These are phyloP conservation scores for Thymelicus acteon DNA, from an alignment of 2,888 invertebrate species.

Conservation along the genomic window DNA sequence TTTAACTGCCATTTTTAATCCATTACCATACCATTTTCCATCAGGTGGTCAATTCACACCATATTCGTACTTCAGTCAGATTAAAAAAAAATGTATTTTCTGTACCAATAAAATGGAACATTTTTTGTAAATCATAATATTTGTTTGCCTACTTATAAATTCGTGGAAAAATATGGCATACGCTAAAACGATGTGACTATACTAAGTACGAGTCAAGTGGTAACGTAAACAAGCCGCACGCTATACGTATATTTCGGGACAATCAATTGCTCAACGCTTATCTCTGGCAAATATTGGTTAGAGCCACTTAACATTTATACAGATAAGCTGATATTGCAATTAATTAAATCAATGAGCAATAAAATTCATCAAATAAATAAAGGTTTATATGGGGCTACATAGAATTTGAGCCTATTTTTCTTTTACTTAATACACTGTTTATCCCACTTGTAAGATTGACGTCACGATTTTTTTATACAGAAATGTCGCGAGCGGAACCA, in stretches of 20 bases:
- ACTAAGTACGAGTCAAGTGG: constrained; percentile 11
- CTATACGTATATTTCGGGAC: constrained; percentile 8
- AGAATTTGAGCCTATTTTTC: not conserved
- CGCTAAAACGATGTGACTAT: not conserved
- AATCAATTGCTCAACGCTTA: constrained; percentile 20
- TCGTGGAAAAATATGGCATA: constrained; percentile 1
- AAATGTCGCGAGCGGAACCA: too few relatives aligned
- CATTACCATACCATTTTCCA: too few relatives aligned
- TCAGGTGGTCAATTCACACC: too few relatives aligned
- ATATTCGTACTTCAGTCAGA: too few relatives aligned
- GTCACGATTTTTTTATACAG: too few relatives aligned
- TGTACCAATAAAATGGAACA: too few relatives aligned
- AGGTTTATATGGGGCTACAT: too few relatives aligned
- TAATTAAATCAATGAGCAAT: not conserved
- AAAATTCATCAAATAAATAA: constrained; percentile 1
- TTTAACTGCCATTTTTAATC: too few relatives aligned
- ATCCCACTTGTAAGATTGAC: too few relatives aligned
- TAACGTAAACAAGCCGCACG: constrained; percentile 12
- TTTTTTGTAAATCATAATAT: not conserved
- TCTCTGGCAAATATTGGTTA: constrained; percentile 23
- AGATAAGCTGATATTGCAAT: constrained; percentile 12
- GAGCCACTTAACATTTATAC: constrained; percentile 8
- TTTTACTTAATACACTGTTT: too few relatives aligned
- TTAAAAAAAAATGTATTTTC: too few relatives aligned
- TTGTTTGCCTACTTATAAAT: not conserved